Evolutionary conservation across 1,140 invertebrate genomes (phyloP), one percentile per base, ranked within the genome.

Genomic region (Doryteuthis pealeii): DNA sequence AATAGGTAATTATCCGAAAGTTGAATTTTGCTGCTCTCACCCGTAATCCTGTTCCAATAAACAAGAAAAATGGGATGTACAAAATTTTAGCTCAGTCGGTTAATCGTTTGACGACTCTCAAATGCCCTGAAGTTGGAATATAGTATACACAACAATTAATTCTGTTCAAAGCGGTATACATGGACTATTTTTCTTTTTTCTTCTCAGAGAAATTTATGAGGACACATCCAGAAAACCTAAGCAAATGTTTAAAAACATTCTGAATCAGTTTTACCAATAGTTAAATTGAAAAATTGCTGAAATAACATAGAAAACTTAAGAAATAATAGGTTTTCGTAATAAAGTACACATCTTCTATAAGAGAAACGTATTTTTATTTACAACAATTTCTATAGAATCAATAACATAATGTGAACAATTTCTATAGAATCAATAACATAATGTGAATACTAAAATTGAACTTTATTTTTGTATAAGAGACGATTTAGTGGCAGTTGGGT

Each of bases 301-400:
- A 49, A 49, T 49, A 49, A 49, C 8, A 49, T 49, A 18, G 18
- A 49, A 49, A 49, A 49, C 45, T 49, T 49, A 18, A 49, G 45
- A 49, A 49, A 49, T 49, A 49, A 10, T 49, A 49, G 45, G 45
- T 49, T 49, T 49, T 49, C 45, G 8, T 10, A 49, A 49, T 49
- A 49, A 49, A 49, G 45, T 18, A 49, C n/a, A n/a, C n/a, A n/a
- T n/a, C 45, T 49, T 49, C 45, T 49, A 49, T 49, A 49, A 49
- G 45, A 49, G 45, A 49, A 49, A 49, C 18, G 45, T 18, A 49
- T 49, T 49, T 49, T 49, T 49, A 49, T 49, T 49, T 49, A 49
- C 45, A 49, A 49, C 45, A 49, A 49, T 49, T 49, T 18, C 45
- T 49, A 49, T 49, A 49, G 45, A 49, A 49, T 49, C 45, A 49